Evolutionary conservation across 30 jellyfish, hydroid and myxozoan species (phyloP), one percentile per base, ranked within the genome.

Genomic region (Hydractinia echinata): DNA sequence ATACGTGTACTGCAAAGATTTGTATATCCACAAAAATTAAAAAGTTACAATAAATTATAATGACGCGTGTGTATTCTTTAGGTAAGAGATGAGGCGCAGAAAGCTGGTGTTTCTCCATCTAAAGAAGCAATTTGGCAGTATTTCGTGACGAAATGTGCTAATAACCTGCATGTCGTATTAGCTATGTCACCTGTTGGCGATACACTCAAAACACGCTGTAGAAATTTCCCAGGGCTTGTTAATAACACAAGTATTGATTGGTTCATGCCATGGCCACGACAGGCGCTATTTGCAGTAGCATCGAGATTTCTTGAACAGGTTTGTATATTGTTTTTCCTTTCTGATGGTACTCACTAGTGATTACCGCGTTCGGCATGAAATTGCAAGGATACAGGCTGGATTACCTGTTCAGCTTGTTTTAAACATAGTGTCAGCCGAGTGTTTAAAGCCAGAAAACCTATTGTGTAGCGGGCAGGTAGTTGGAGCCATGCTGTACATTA

Each of bases 111-210:
- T 14, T 79, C 95, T 3, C 96, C 96, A 7, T 88, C 96, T 76
- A 79, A 92, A 16, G 99, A 93, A 79, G 96, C 96, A 53, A 84
- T 87, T 15, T 93, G 99, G 99, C 99, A 93, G 81, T 93, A 83
- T 79, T 93, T 93, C 62, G 95, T 88, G 10, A 83, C 93, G 54
- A 87, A 85, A 76, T 93, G 99, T 77, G 86, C 95, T 48, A 93
- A 81, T 64, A 93, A 93, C 82, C 85, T 93, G 1, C 99, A 93
- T 77, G 79, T 93, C 51, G 96, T 93, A 8, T 77, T 93, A 64
- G 99, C 99, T 52, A 93, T 93, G 99, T 93, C 99, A 55, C 99
- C 99, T 4, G 99, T 93, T 16, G 99, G 99, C 10, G 96, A 93
- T 54, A 83, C 85, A 15, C 72, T 93, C 86, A 93, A 93, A 60